Percentiles rank a stretch among this genome's conserved stretches.
These are phyloP conservation scores for Excalfactoria chinensis DNA, from an alignment of 2,113 vertebrate genomes.

Conservation along the genomic window DNA sequence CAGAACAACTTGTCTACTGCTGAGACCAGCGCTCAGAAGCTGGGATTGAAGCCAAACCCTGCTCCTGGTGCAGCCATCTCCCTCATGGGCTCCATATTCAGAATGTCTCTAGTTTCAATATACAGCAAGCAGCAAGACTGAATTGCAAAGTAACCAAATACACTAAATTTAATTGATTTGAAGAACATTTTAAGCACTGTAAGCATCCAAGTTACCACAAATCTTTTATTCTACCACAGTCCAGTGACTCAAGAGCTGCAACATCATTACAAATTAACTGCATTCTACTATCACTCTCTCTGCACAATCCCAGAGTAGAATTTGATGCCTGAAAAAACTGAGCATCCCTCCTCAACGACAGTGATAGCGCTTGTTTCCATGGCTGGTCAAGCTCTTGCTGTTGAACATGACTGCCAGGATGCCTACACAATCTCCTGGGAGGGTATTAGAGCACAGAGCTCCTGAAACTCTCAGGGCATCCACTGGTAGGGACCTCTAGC, in stretches of 20 bases:
- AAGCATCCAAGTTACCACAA: not conserved
- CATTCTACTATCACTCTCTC: not conserved
- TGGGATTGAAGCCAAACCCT: not conserved
- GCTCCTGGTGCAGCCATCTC: not conserved
- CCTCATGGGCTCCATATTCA: accelerated
- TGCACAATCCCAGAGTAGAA: not conserved
- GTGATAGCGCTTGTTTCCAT: accelerated
- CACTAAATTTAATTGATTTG: not conserved
- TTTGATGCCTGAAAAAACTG: not conserved
- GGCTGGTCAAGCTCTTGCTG: not conserved
- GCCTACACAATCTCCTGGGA: not conserved
- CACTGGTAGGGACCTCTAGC: not conserved
- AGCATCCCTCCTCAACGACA: not conserved
- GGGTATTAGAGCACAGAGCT: not conserved
- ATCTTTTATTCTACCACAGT: not conserved
- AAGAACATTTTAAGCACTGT: not conserved
- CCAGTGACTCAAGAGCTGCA: not conserved
- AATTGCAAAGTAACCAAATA: not conserved
- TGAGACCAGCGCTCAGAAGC: not conserved
- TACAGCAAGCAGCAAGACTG: not conserved
- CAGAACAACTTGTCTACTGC: not conserved
- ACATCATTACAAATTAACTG: not conserved
- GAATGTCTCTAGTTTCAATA: not conserved
- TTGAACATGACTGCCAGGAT: not conserved
- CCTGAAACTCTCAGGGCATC: not conserved